Evolutionary conservation across 2,113 vertebrate species (phyloP), one percentile per base, ranked within the genome.

Genomic region (Notarius lentiginosus): DNA sequence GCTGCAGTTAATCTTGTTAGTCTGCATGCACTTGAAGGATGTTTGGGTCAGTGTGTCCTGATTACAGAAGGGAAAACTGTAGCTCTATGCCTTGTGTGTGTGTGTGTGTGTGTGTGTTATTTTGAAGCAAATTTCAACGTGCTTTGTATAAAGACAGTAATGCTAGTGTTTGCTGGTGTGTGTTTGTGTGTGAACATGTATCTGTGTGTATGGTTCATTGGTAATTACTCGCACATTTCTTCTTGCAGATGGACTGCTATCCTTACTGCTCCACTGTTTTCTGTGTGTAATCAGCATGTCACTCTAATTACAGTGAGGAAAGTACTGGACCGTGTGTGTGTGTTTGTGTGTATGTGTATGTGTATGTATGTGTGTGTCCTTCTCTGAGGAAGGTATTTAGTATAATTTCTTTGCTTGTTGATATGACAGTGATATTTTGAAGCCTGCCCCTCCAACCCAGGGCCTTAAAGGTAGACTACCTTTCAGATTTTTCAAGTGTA

Each of bases 1-100:
- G 90, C 92, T 89, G 86, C 91, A 92, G 90, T 91, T 94, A 94
- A 95, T 94, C 92, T 91, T 89, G 88, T 95, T 94, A 93, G 92
- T 86, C 89, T 91, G 88, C 90, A 85, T 84, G 88, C 91, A 92
- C 88, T 90, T 88, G 73, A 92, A 93, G 91, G 93, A 89, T 92
- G 91, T 92, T 90, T 76, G 90, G 93, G 91, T 94, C 92, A 91
- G 89, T 65, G 88, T 94, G 91, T 93, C 92, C 90, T 92, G 90
- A 91, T 94, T 92, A 93, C 88, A 58, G 8, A 76, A 85, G 49
- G 79, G 79, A 49, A 34, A 77, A 55, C n/a, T 34, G 14, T 11
- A 24, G 85, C 30, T 77, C 47, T 88, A 87, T 85, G 87, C 41
- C 20, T 49, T 51, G 55, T 84, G 22, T 56, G 17, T 83, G 55